Base-by-base conservation (phyloP, 2,888 invertebrate genomes). In the Melanophora roralis region DNA sequence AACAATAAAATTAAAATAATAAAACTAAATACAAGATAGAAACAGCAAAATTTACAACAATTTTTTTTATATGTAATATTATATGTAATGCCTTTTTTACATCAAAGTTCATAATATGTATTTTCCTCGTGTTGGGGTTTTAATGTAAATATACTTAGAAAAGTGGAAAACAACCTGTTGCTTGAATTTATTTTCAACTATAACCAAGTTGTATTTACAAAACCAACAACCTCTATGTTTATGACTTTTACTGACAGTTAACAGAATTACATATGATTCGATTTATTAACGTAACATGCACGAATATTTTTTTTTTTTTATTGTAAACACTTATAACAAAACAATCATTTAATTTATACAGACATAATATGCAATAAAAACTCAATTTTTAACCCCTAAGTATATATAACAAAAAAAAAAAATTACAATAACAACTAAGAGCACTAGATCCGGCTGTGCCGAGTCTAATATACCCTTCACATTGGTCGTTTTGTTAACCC, bases 271-370 rank as follows among this genome's bases (percentile, higher is more conserved):
- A 64, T 69, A 60, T 74, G 74, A 74, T 69, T 59, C 69, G 64
- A 69, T 64, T 69, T 69, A 45, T 69, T 51, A 78, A 43, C 36
- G 57, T 74, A 64, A 74, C 78, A 79, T 79, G 74, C 65, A 69
- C 62, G 19, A 40, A 59, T 32, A 49, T 32, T 38, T 19, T 60
- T 40, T 38, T 19, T 60, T 40, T 40, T 6, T 27, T 49, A 45
- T 72, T 67, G 32, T n/a, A 40, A 60, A 36, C 23, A 8, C 40
- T 59, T 60, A 14, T n/a, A 64, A 21, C 11, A 14, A 12, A 47
- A 62, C 38, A 16, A 55, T 12, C 16, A 38, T 6, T 5, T 0
- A 6, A 40, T n/a, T 14, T 5, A 2, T 16, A 16, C 14, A 6
- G 2, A 40, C 40, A n/a, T n/a, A n/a, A n/a, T n/a, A n/a, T n/a